Percentiles rank a stretch among this genome's conserved stretches.
Conservation (phyloP, 2,113 vertebrate species). For the Hylia prasina region DNA sequence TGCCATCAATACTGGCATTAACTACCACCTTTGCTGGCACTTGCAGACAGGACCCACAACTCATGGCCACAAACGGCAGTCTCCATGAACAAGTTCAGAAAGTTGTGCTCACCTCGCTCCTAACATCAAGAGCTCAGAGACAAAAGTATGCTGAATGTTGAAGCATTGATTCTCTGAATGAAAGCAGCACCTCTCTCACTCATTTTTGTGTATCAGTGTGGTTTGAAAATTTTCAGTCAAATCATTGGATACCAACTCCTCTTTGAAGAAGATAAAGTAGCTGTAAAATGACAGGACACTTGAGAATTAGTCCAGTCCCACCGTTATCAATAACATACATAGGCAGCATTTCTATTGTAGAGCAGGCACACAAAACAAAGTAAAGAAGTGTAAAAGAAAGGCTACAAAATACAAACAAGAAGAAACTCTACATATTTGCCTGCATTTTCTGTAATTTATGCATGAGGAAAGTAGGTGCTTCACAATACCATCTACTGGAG, state of each 20-base stretch:
- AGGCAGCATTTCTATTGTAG: neutral
- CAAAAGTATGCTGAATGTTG: rapidly evolving
- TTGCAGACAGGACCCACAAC: neutral
- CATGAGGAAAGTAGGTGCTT: neutral
- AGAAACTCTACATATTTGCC: neutral
- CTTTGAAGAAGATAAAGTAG: neutral
- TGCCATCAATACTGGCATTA: neutral
- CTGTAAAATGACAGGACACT: neutral
- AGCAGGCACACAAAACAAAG: neutral
- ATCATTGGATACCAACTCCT: neutral
- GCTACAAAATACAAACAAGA: neutral
- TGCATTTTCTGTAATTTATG: neutral
- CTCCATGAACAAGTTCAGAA: neutral
- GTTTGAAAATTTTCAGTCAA: neutral
- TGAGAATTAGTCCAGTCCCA: neutral
- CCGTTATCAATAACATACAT: neutral
- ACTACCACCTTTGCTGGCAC: neutral
- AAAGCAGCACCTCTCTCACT: neutral
- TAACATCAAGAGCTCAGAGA: neutral
- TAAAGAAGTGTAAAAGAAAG: neutral
- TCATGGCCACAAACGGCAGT: neutral
- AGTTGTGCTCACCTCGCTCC: neutral
- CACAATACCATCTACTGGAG: neutral
- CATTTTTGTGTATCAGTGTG: neutral
- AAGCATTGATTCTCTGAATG: neutral